Evolutionary conservation across 2,888 invertebrate species (phyloP).

Genomic region (Beris chalybata): DNA sequence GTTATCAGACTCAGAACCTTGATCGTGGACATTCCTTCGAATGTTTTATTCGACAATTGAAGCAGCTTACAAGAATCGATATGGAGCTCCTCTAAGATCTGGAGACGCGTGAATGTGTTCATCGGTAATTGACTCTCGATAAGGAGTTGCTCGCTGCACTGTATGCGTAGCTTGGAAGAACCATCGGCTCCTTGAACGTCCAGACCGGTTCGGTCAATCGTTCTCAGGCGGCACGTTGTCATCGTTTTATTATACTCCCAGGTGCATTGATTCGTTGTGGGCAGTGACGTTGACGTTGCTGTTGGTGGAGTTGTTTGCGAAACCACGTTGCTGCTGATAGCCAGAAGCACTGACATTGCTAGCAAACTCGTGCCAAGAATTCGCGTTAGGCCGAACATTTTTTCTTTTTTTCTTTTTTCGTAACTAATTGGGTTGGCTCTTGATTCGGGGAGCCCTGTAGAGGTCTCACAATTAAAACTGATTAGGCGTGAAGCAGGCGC

Average conservation of each 20-base stretch:
- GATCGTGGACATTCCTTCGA: constrained; percentile 77
- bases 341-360: background rate
- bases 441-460: background rate
- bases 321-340: background rate
- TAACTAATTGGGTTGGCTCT: background rate
- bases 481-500: constrained; percentile 2
- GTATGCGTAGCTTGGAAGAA: constrained; percentile 71
- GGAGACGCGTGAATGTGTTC: constrained; percentile 72
- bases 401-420: background rate
- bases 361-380: background rate
- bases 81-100: constrained; percentile 70
- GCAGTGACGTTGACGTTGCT: constrained; percentile 10
- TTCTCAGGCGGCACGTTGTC: constrained; percentile 68
- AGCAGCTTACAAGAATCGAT: constrained; percentile 80
- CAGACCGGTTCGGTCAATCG: constrained; percentile 69
- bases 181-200: constrained; percentile 65
- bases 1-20: constrained; percentile 70
- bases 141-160: constrained; percentile 77
- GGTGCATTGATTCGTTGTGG: constrained; percentile 57
- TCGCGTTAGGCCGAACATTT: constrained; percentile 13
- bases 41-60: constrained; percentile 71
- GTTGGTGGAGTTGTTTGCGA: constrained; percentile 6
- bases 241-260: constrained; percentile 57
- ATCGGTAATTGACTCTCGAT: constrained; percentile 79
- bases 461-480: background rate